phyloP scores from a whole-genome alignment of 2,797 vertebrate species.

The Melanotaenia trifasciata region DNA sequence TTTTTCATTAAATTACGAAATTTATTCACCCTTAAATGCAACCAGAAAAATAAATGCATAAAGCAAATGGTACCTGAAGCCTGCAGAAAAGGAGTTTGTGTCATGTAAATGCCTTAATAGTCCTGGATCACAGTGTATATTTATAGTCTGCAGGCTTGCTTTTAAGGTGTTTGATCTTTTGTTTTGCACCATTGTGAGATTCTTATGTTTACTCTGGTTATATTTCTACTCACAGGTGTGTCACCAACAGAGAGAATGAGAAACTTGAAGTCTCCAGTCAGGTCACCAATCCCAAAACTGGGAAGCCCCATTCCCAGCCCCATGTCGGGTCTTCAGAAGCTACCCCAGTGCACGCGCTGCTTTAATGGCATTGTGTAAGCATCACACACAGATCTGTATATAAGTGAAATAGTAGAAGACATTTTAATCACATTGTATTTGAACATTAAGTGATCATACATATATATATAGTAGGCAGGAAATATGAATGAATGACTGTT shows the following conservation, averaged over 20 bases:
- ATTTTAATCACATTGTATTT: no score
- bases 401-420: no score
- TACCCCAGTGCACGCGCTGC: conserved; percentile 95
- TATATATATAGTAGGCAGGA: conserved; percentile 2
- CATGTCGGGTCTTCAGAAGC: conserved; percentile 89
- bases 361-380: conserved; percentile 95
- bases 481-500: conserved; percentile 13
- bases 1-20: not conserved
- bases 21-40: not conserved
- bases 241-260: conserved; percentile 88
- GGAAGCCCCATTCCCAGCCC: conserved; percentile 83
- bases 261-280: conserved; percentile 85
- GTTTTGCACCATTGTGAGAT: not conserved
- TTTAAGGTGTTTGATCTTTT: conserved; percentile 1
- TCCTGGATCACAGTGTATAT: not conserved
- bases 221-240: conserved; percentile 65
- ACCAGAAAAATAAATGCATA: conserved; percentile 3
- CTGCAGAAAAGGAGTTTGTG: not conserved
- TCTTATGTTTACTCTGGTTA: conserved; percentile 17
- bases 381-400: not conserved
- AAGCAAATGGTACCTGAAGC: conserved; percentile 4
- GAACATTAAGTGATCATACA: no score
- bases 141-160: not conserved
- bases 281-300: conserved; percentile 87
- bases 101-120: not conserved